These are phyloP conservation scores for Saccostrea echinata DNA, from an alignment of 1,140 invertebrate species.

Conservation along the genomic window DNA sequence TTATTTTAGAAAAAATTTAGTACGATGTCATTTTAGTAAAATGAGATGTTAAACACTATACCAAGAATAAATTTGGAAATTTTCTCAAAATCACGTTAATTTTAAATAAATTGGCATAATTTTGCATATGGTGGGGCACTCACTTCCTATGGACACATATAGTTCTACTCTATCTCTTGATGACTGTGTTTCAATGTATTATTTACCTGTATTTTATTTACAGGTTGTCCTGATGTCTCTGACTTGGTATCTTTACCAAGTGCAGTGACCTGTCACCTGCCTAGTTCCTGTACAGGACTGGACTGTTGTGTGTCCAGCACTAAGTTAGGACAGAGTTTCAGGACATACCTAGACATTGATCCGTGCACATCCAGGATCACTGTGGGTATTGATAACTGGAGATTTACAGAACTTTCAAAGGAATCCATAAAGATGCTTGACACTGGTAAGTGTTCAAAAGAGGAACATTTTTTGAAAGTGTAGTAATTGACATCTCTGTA, in stretches of 20 bases:
- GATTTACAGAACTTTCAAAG: constrained; percentile 7
- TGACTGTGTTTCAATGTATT: too few species aligned
- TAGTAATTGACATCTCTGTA: neutral
- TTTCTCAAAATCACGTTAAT: too few species aligned
- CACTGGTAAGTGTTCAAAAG: neutral
- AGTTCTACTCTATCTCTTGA: too few species aligned
- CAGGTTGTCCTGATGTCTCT: neutral
- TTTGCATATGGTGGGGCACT: too few species aligned
- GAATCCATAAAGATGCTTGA: constrained; percentile 16
- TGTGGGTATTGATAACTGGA: constrained; percentile 31
- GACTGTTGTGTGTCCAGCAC: neutral
- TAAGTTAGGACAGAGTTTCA: neutral
- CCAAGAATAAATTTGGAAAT: too few species aligned
- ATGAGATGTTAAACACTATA: too few species aligned
- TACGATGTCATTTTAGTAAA: too few species aligned
- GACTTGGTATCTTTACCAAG: neutral
- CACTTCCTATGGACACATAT: too few species aligned
- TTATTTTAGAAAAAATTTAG: too few species aligned
- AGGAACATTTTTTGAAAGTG: neutral
- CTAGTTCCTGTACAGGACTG: constrained; percentile 8
- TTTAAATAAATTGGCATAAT: too few species aligned
- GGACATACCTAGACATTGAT: neutral
- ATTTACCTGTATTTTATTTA: too few species aligned
- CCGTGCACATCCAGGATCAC: neutral
- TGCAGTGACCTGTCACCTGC: neutral